Percentiles rank a stretch among this genome's conserved stretches.
Evolutionary conservation across 1,140 invertebrate species (phyloP).

Genomic region (Drosophila sproati): DNA sequence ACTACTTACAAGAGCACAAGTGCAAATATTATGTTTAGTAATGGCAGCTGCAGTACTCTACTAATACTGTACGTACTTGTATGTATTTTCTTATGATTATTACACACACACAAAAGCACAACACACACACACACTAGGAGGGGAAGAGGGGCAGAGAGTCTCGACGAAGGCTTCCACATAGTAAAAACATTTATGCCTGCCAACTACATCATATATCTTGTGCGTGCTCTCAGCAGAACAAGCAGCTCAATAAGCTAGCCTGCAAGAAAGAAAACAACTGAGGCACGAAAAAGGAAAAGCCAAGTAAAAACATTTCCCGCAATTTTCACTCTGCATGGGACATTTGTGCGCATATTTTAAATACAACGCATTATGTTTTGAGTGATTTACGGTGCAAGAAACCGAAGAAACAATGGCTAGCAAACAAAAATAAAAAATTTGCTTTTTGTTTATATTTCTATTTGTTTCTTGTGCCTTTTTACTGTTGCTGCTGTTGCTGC

Average conservation of each 20-base stretch:
- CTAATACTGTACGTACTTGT: slow-evolving; percentile 6
- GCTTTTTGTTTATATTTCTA: slow-evolving; percentile 11
- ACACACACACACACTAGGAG: background rate
- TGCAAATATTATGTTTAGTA: slow-evolving; percentile 48
- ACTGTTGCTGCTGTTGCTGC: slow-evolving; percentile 34
- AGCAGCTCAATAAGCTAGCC: slow-evolving; percentile 65
- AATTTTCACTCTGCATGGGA: slow-evolving; percentile 50
- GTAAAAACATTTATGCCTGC: slow-evolving; percentile 35
- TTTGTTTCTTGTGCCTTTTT: slow-evolving; percentile 30
- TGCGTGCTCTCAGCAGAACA: slow-evolving; percentile 57
- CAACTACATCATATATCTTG: slow-evolving; percentile 53
- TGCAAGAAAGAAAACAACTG: slow-evolving; percentile 32
- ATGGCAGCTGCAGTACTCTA: slow-evolving; percentile 13
- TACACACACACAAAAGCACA: too few species aligned
- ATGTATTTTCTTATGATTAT: slow-evolving; percentile 36
- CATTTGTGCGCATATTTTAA: slow-evolving; percentile 76
- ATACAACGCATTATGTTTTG: slow-evolving; percentile 77
- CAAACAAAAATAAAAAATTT: slow-evolving; percentile 27
- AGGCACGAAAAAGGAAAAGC: slow-evolving; percentile 21
- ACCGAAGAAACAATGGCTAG: slow-evolving; percentile 25
- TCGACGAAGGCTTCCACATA: slow-evolving; percentile 7
- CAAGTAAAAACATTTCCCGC: slow-evolving; percentile 56
- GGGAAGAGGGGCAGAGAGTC: slow-evolving; percentile 1
- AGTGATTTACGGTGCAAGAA: slow-evolving; percentile 67
- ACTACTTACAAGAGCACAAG: slow-evolving; percentile 19